Evolutionary conservation across 2,888 invertebrate genomes (phyloP).

Genomic region (Cantharis flavilabris): DNA sequence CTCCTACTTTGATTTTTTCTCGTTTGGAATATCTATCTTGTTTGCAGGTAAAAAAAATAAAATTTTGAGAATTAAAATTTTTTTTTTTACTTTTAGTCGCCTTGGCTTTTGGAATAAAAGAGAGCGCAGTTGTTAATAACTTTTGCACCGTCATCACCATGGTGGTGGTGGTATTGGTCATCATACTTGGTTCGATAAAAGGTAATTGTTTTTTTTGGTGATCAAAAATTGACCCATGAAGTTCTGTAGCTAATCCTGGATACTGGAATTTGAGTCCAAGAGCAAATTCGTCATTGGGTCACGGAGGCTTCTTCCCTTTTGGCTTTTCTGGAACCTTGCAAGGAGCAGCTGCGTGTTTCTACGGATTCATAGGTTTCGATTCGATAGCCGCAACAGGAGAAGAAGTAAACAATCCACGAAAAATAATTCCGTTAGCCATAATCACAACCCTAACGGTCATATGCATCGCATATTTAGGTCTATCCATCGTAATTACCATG

Average conservation of each 20-base stretch:
- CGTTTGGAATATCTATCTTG: constrained; percentile 70
- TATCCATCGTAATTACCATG: constrained; percentile 85
- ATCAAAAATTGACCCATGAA: neutral
- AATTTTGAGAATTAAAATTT: neutral
- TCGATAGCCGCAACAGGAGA: constrained; percentile 91
- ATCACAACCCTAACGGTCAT: constrained; percentile 80
- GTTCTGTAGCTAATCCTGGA: constrained; percentile 49
- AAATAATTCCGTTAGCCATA: constrained; percentile 85
- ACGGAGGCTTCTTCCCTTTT: constrained; percentile 85
- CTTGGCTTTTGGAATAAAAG: constrained; percentile 83
- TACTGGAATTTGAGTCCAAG: constrained; percentile 56
- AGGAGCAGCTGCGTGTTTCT: constrained; percentile 86
- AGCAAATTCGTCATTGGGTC: constrained; percentile 49
- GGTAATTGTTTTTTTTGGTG: no score
- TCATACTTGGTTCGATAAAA: constrained; percentile 76
- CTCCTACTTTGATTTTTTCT: constrained; percentile 76
- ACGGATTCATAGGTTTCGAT: constrained; percentile 93
- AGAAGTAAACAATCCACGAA: constrained; percentile 85
- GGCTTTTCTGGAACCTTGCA: constrained; percentile 77
- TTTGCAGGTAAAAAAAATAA: constrained; percentile 63
- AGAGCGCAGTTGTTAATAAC: constrained; percentile 85
- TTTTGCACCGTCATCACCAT: constrained; percentile 84
- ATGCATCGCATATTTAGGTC: constrained; percentile 87
- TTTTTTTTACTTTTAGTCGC: constrained; percentile 62
- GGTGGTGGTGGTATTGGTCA: constrained; percentile 78